phyloP scores from a whole-genome alignment of 1,140 invertebrate species.

The Drosophila rhopaloa region DNA sequence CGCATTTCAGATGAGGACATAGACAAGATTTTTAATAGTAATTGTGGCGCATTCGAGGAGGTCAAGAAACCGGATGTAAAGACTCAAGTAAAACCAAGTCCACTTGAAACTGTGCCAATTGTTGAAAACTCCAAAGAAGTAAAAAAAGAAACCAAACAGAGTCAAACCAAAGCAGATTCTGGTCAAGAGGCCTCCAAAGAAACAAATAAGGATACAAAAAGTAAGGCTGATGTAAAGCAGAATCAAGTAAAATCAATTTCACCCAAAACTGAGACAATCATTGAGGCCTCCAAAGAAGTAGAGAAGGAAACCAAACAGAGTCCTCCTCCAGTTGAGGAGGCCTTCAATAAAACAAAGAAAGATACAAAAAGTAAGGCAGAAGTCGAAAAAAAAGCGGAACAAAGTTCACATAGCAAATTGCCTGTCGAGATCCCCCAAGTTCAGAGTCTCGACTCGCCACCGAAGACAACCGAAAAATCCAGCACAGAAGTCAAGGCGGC shows the following conservation, averaged over 20 bases:
- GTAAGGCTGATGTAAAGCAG: not conserved
- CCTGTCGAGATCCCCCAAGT: not conserved
- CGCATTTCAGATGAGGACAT: constrained; percentile 81
- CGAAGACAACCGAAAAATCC: not conserved
- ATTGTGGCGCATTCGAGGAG: constrained; percentile 71
- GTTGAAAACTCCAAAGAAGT: constrained; percentile 10
- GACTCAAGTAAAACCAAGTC: not conserved
- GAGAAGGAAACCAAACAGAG: constrained; percentile 2
- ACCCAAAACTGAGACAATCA: not conserved
- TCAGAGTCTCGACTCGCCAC: not conserved
- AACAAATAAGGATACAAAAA: too few species aligned
- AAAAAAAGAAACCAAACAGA: not conserved
- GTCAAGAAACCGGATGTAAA: constrained; percentile 40
- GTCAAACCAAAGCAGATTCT: not conserved
- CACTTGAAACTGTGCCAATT: not conserved
- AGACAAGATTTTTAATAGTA: constrained; percentile 80
- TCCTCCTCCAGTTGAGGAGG: not conserved
- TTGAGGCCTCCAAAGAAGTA: constrained; percentile 8
- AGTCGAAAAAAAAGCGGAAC: not conserved
- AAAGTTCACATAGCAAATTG: not conserved
- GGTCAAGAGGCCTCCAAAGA: too few species aligned
- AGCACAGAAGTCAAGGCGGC: not conserved
- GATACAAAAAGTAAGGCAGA: constrained; percentile 1
- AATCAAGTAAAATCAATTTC: not conserved
- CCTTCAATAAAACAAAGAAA: constrained; percentile 50